Evolutionary conservation across 2,113 vertebrate species (phyloP), one percentile per base, ranked within the genome.

Genomic region (Numida meleagris): DNA sequence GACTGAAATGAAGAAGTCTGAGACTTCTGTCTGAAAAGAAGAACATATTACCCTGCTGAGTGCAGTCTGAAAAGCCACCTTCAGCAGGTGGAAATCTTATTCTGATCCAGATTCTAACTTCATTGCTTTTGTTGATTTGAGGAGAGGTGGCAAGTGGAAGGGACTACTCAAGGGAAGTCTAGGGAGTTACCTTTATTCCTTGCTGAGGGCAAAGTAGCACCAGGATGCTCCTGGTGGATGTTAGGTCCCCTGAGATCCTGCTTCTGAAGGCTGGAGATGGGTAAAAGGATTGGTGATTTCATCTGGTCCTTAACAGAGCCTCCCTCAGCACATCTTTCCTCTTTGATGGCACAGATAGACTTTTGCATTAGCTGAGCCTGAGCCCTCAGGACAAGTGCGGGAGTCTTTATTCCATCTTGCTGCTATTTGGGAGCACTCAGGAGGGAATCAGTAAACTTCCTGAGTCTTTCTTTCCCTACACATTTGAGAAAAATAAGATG

Each of bases 21-120:
- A 70, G 42, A 58, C 53, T 88, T 89, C 45, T 61, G 82, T 34
- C 79, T 82, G 75, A 83, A 73, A 59, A 83, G 16, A 83, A 34
- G 21, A 15, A 16, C 4, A 9, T 63, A 71, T 51, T 87, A 66
- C 48, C 5, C 23, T 65, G 10, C 19, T 19, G 58, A 66, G 23
- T 10, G 16, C 14, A 73, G 50, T 62, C 34, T 4, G 1, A 76
- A 40, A 76, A 85, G 73, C 12, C 11, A 45, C 43, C 40, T 57
- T 70, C 62, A 79, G 55, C 53, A 53, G 66, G 67, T 3, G n/a
- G 82, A 89, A 80, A 46, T 27, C 19, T 53, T 40, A 55, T 29
- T 42, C n/a, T 55, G n/a, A 50, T 45, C 9, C 27, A 82, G 48
- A 55, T 43, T 73, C 23, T 53, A 68, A 58, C 23, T 46, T 40